Conservation (phyloP, 2,888 invertebrate genomes). For the Penaeus monodon region DNA sequence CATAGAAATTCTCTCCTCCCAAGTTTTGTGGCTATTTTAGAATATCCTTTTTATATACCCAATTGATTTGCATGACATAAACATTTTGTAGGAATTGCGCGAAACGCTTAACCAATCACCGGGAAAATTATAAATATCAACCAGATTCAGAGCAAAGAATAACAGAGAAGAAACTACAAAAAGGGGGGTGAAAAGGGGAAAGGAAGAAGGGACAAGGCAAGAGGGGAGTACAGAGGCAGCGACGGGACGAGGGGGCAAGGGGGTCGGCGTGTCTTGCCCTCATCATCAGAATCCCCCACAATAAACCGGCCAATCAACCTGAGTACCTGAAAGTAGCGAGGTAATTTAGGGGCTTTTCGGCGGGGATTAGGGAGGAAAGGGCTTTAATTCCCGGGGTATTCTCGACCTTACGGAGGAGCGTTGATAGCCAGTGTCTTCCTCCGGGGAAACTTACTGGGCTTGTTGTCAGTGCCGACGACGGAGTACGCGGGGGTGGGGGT, state of each 20-base stretch:
- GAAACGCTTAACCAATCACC: too few relatives aligned
- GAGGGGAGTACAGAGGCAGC: too few relatives aligned
- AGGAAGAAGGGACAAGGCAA: background rate
- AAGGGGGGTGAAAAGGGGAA: background rate
- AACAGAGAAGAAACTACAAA: too few relatives aligned
- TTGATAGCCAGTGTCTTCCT: conserved; percentile 4
- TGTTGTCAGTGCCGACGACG: background rate
- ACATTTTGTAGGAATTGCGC: too few relatives aligned
- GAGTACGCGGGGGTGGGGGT: too few relatives aligned
- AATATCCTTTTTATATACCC: too few relatives aligned
- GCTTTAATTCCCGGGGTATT: conserved; percentile 19
- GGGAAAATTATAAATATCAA: too few relatives aligned
- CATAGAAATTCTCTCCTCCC: too few relatives aligned
- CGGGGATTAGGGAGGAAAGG: conserved; percentile 19
- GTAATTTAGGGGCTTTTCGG: conserved; percentile 28
- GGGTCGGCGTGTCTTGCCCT: background rate
- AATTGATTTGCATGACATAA: too few relatives aligned
- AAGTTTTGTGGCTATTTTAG: too few relatives aligned
- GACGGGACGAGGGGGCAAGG: too few relatives aligned
- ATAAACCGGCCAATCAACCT: conserved; percentile 33
- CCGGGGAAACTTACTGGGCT: background rate
- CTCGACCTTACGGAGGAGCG: conserved; percentile 19
- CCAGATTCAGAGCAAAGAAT: too few relatives aligned
- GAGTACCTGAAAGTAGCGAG: conserved; percentile 33
- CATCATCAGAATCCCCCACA: conserved; percentile 18